These are phyloP conservation scores for Tamandua tetradactyla DNA, from an alignment of 2,797 vertebrate species.

Conservation along the genomic window DNA sequence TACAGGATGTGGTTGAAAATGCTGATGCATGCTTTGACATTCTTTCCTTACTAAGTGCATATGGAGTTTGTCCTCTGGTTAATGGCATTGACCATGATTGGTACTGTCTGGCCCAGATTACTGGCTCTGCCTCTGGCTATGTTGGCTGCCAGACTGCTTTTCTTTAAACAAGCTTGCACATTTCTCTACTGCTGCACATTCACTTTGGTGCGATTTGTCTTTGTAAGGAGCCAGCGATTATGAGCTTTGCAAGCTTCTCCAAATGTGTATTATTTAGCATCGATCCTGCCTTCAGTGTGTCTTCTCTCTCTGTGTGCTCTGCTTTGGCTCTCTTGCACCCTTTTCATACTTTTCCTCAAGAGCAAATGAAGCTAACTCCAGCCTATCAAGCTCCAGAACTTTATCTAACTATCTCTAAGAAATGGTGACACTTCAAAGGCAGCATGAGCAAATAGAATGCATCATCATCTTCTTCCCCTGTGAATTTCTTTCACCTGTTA, in stretches of 20 bases:
- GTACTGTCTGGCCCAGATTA: conserved; percentile 29
- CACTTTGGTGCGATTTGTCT: not conserved
- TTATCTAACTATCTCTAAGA: not conserved
- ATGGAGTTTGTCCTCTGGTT: not conserved
- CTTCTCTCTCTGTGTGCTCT: not conserved
- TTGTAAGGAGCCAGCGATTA: not conserved
- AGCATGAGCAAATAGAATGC: not conserved
- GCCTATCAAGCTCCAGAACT: not conserved
- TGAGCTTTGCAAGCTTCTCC: not conserved
- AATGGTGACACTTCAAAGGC: not conserved
- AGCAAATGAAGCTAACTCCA: not conserved
- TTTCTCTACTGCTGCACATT: not conserved
- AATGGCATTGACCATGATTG: not conserved
- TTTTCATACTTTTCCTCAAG: not conserved
- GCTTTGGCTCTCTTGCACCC: not conserved
- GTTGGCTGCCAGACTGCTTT: not conserved
- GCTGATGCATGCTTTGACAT: conserved; percentile 34
- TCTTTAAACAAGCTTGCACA: not conserved
- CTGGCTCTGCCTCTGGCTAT: not conserved
- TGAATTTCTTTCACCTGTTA: not conserved
- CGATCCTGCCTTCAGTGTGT: no score
- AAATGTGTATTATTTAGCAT: not conserved
- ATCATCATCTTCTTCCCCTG: not conserved
- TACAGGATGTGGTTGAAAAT: conserved; percentile 61
- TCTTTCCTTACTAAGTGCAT: not conserved